Evolutionary conservation across 2,797 vertebrate genomes (phyloP), one percentile per base, ranked within the genome.

Genomic region (Fistularia commersonii): DNA sequence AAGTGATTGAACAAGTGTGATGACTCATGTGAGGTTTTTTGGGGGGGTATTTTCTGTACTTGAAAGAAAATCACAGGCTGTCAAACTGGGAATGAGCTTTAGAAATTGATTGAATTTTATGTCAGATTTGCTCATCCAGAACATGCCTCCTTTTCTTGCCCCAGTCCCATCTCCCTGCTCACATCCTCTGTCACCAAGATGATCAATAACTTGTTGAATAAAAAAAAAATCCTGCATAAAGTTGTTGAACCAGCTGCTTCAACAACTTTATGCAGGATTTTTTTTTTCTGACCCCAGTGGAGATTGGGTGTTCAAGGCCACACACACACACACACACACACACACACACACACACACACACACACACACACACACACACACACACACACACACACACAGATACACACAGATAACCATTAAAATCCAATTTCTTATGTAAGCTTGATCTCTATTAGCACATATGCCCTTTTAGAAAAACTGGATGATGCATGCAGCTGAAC

Each of bases 81-180:
- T 75, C 66, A 66, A 42, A 54, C 36, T 57, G 53, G 38, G 64
- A 75, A 64, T 8, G 44, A 54, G 57, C 56, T 66, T 74, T 61
- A 65, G 58, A 57, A 62, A 75, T 57, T 66, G 59, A 85, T 76
- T 69, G 50, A 57, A 66, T 74, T 81, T 77, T 51, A 73, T 76
- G 74, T 80, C 69, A 84, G 66, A 76, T 76, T 76, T 68, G 51
- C 56, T 83, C 76, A 82, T 84, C 72, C 76, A 82, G 76, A 79
- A 77, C 63, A 43, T 52, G 60, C 56, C 63, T 78, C 66, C 62
- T 71, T 66, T 79, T 69, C 51, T 66, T 79, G 66, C 69, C 62
- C 58, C n/a, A 45, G 39, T 32, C 64, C 57, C 61, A 52, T 67
- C 61, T 67, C 54, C 31, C 51, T 63, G 8, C 45, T 49, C 36